These are phyloP conservation scores for Amblyteles armatorius DNA, from an alignment of 2,888 invertebrate species.

Conservation along the genomic window DNA sequence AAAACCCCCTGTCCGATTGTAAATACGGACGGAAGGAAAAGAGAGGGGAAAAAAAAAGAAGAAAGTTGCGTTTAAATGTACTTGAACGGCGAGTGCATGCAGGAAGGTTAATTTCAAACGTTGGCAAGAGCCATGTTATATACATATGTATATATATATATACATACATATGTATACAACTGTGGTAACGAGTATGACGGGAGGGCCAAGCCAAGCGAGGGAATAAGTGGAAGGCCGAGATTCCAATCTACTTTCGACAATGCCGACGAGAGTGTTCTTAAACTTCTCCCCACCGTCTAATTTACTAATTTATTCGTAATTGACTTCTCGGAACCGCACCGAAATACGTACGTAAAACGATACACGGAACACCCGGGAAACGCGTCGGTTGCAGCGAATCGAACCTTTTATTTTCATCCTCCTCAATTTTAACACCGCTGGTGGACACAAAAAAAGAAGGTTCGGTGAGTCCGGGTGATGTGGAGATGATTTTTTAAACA, in stretches of 20 bases:
- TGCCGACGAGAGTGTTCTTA: constrained; percentile 55
- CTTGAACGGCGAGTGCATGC: constrained; percentile 19
- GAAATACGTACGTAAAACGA: constrained; percentile 68
- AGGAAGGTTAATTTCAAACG: constrained; percentile 20
- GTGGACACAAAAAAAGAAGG: neutral
- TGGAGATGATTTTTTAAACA: too few species aligned
- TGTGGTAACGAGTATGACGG: constrained; percentile 13
- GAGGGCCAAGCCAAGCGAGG: constrained; percentile 48
- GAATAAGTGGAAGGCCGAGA: constrained; percentile 72
- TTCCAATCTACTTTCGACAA: constrained; percentile 76
- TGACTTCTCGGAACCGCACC: constrained; percentile 75
- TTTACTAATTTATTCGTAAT: constrained; percentile 78
- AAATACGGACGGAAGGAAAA: neutral
- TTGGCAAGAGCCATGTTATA: neutral
- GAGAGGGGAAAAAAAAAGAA: neutral
- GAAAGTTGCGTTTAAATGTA: constrained; percentile 13
- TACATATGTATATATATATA: neutral
- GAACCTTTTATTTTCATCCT: neutral
- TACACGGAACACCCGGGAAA: neutral
- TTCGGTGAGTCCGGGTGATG: too few species aligned
- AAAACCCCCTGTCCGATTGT: constrained; percentile 2
- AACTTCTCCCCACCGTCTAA: constrained; percentile 70
- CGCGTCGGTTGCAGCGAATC: neutral
- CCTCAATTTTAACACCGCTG: constrained; percentile 12
- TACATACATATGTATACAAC: neutral